Evolutionary conservation across 1,140 invertebrate species (phyloP).

Genomic region (Tenebrio molitor): DNA sequence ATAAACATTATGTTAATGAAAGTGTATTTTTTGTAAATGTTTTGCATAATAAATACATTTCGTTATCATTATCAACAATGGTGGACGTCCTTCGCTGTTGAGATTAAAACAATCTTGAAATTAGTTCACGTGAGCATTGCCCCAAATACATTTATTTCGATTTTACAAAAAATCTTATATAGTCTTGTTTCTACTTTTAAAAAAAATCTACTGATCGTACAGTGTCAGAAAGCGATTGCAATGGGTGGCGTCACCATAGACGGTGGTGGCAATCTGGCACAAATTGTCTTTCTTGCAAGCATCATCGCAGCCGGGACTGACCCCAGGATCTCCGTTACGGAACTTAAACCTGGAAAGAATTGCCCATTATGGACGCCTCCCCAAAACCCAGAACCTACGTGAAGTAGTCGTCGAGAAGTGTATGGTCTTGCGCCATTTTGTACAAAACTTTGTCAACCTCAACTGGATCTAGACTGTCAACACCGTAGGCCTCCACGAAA

Average conservation of each 20-base stretch:
- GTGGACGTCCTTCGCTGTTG: too few relatives aligned
- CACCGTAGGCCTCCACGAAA: conserved; percentile 74
- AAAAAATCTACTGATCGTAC: conserved; percentile 39
- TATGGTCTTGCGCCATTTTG: conserved; percentile 67
- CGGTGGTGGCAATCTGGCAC: conserved; percentile 72
- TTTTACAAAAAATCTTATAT: too few relatives aligned
- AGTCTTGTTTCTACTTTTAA: too few relatives aligned
- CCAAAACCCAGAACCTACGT: conserved; percentile 50
- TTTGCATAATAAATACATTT: too few relatives aligned
- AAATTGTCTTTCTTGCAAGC: conserved; percentile 72
- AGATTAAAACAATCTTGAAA: too few relatives aligned
- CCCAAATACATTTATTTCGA: too few relatives aligned
- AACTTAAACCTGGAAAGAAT: conserved; percentile 60
- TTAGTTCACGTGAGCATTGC: too few relatives aligned
- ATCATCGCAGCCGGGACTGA: conserved; percentile 69
- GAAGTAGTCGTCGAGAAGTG: conserved; percentile 57
- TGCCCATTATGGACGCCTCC: too few relatives aligned
- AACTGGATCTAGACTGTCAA: conserved; percentile 68
- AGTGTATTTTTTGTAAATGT: too few relatives aligned
- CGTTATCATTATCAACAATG: too few relatives aligned
- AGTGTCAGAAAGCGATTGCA: conserved; percentile 69
- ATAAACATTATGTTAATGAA: too few relatives aligned
- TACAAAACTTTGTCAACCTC: conserved; percentile 69
- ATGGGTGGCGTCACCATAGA: conserved; percentile 68
- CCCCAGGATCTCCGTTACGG: conserved; percentile 67